Conservation (phyloP, 1,140 invertebrate species). For the Vollenhovia emeryi region DNA sequence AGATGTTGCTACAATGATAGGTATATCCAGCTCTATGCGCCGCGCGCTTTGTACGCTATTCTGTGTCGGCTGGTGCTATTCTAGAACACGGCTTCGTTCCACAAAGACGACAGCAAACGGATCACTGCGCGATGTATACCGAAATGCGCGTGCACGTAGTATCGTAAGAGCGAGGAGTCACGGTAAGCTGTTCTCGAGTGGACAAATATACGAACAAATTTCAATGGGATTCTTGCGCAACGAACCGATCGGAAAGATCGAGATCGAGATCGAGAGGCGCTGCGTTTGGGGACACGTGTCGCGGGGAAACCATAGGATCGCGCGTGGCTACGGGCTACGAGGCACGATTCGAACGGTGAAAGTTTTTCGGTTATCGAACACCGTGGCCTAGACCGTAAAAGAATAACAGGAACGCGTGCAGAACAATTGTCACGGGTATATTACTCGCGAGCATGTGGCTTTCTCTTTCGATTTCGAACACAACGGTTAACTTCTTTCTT, state of each 20-base stretch:
- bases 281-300: background rate
- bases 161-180: background rate
- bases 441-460: slow-evolving; percentile 55
- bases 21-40: background rate
- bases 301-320: slow-evolving; percentile 30
- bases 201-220: slow-evolving; percentile 46
- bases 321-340: slow-evolving; percentile 51
- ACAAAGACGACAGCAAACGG: background rate
- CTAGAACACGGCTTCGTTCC: slow-evolving; percentile 5
- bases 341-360: slow-evolving; percentile 73
- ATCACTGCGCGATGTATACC: background rate
- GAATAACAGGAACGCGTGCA: slow-evolving; percentile 59
- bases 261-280: slow-evolving; percentile 65
- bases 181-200: background rate
- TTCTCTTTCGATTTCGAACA: slow-evolving; percentile 69
- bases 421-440: slow-evolving; percentile 42
- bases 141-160: background rate
- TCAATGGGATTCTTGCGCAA: slow-evolving; percentile 54
- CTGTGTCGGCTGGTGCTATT: slow-evolving; percentile 1
- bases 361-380: slow-evolving; percentile 79
- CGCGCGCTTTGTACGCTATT: background rate
- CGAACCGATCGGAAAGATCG: slow-evolving; percentile 53
- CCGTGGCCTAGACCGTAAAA: slow-evolving; percentile 79
- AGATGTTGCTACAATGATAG: background rate
- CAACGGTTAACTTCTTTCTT: background rate